Evolutionary conservation across 2,888 invertebrate species (phyloP).

Genomic region (Spisula subtruncata): DNA sequence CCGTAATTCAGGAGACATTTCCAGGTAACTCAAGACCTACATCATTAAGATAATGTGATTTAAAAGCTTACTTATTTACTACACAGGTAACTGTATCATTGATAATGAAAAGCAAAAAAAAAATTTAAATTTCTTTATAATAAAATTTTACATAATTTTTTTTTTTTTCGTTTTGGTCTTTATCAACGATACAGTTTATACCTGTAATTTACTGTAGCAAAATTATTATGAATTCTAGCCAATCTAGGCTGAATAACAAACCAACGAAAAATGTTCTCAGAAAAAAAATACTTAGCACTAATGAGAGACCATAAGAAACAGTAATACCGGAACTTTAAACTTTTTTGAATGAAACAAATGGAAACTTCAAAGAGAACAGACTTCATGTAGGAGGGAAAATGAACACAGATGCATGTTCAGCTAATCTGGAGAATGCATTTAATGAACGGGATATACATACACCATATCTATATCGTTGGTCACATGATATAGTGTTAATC

Average conservation of each 20-base stretch:
- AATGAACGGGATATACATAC: not conserved
- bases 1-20: not conserved
- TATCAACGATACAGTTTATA: too few relatives aligned
- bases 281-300: not conserved
- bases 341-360: not conserved
- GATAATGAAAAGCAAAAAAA: too few relatives aligned
- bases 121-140: too few relatives aligned
- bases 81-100: too few relatives aligned
- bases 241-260: not conserved
- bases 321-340: not conserved
- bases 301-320: not conserved
- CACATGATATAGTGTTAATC: not conserved
- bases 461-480: not conserved
- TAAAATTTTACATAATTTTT: too few relatives aligned
- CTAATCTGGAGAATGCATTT: conserved; percentile 5
- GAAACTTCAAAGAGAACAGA: not conserved
- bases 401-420: not conserved
- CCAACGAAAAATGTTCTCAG: not conserved
- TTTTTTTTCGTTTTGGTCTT: too few relatives aligned
- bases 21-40: not conserved
- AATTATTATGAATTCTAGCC: too few relatives aligned
- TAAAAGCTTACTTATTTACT: not conserved
- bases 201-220: too few relatives aligned
- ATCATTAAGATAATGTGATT: not conserved
- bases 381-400: not conserved